These are phyloP conservation scores for Prenolepis imparis DNA, from an alignment of 2,888 invertebrate genomes.

Conservation along the genomic window DNA sequence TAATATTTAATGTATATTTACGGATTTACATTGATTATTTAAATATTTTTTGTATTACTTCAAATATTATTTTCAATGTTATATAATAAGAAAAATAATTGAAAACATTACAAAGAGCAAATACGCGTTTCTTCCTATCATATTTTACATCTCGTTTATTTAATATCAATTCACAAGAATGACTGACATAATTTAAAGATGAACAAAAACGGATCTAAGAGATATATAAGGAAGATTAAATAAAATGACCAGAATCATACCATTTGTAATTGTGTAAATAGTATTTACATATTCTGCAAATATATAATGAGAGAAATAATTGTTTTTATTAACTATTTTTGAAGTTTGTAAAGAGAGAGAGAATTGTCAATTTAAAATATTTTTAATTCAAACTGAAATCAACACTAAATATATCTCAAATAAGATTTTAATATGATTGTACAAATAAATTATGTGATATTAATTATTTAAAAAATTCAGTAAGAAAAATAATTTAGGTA, in stretches of 20 bases:
- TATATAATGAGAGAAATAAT: background rate
- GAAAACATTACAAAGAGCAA: background rate
- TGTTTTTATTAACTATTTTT: background rate
- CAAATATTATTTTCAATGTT: background rate
- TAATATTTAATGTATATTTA: background rate
- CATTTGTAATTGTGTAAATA: background rate
- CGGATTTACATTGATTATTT: background rate
- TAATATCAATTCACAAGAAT: background rate
- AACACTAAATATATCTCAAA: no score
- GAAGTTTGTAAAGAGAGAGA: background rate
- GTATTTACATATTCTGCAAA: background rate
- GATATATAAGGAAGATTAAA: background rate
- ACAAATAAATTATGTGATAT: background rate
- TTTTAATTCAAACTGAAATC: background rate
- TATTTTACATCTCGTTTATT: background rate
- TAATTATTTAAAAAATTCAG: background rate
- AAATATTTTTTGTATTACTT: background rate
- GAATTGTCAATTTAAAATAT: background rate
- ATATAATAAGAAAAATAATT: background rate
- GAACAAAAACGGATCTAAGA: background rate
- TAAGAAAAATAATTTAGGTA: background rate
- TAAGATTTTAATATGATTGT: background rate
- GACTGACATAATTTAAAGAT: background rate
- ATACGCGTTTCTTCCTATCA: background rate
- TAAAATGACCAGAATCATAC: background rate